Conservation (phyloP, 2,888 invertebrate genomes). For the Leptinotarsa juncta region DNA sequence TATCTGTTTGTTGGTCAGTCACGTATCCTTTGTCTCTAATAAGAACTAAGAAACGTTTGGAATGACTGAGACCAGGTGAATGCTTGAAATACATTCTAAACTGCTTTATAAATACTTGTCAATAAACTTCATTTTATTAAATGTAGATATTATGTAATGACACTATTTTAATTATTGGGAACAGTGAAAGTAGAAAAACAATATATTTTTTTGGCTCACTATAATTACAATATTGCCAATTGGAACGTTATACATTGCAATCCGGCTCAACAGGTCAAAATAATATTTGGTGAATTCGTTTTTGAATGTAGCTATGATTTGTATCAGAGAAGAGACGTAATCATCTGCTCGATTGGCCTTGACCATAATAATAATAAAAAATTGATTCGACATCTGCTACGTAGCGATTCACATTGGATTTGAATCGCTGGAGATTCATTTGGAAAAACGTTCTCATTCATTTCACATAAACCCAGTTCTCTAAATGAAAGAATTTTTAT, state of each 20-base stretch:
- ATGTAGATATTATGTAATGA: conserved; percentile 36
- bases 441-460: too few relatives aligned
- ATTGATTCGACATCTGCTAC: too few relatives aligned
- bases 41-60: not conserved
- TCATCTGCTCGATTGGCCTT: too few relatives aligned
- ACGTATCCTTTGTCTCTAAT: not conserved
- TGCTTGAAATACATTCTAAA: conserved; percentile 3
- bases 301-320: not conserved
- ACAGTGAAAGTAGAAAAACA: conserved; percentile 43
- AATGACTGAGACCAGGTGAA: not conserved
- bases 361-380: too few relatives aligned
- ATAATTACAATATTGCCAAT: conserved; percentile 2
- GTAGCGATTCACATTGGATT: too few relatives aligned
- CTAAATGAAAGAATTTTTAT: too few relatives aligned
- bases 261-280: conserved; percentile 9
- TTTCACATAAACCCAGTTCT: too few relatives aligned
- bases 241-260: not conserved
- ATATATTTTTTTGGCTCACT: conserved; percentile 32
- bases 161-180: conserved; percentile 41
- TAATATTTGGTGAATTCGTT: not conserved
- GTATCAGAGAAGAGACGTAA: not conserved
- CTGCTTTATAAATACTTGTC: not conserved
- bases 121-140: not conserved
- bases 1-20: not conserved
- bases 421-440: too few relatives aligned